phyloP scores from a whole-genome alignment of 2,888 invertebrate species.

The Cryptophagus acutangulus region DNA sequence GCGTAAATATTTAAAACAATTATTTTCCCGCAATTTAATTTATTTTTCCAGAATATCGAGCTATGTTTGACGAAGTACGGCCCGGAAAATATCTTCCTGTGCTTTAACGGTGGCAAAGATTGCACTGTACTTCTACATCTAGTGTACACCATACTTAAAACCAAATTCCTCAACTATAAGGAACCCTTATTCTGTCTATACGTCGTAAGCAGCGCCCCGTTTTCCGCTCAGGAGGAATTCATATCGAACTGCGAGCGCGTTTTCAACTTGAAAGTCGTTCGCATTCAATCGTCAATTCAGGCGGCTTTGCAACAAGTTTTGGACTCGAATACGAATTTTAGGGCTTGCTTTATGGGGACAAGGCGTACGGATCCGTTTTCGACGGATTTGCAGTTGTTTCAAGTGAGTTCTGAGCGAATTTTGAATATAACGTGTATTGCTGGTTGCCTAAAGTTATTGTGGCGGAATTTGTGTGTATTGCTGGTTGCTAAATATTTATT shows the following conservation, averaged over 20 bases:
- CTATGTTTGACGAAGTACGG: slow-evolving; percentile 60
- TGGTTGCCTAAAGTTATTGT: too few species aligned
- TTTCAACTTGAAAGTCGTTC: slow-evolving; percentile 70
- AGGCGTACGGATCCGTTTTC: slow-evolving; percentile 83
- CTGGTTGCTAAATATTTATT: slow-evolving; percentile 10
- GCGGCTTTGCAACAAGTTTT: slow-evolving; percentile 62
- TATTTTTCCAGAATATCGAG: slow-evolving; percentile 54
- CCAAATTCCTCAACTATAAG: slow-evolving; percentile 37
- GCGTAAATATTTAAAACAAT: slow-evolving; percentile 16
- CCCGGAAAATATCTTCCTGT: slow-evolving; percentile 75
- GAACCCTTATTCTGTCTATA: slow-evolving; percentile 65
- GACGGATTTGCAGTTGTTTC: slow-evolving; percentile 60
- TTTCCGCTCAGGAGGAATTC: slow-evolving; percentile 82
- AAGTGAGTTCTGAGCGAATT: slow-evolving; percentile 51
- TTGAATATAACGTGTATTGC: slow-evolving; percentile 9
- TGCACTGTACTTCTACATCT: slow-evolving; percentile 88
- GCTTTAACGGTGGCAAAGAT: slow-evolving; percentile 99
- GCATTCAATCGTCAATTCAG: slow-evolving; percentile 67
- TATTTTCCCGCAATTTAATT: slow-evolving; percentile 8
- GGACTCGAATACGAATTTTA: slow-evolving; percentile 55
- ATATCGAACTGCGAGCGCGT: slow-evolving; percentile 63
- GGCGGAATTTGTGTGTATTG: slow-evolving; percentile 1
- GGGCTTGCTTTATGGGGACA: slow-evolving; percentile 89
- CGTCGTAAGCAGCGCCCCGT: slow-evolving; percentile 73
- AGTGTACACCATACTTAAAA: slow-evolving; percentile 50